Evolutionary conservation across 2,888 invertebrate species (phyloP), one percentile per base, ranked within the genome.

Genomic region (Conus canariensis): DNA sequence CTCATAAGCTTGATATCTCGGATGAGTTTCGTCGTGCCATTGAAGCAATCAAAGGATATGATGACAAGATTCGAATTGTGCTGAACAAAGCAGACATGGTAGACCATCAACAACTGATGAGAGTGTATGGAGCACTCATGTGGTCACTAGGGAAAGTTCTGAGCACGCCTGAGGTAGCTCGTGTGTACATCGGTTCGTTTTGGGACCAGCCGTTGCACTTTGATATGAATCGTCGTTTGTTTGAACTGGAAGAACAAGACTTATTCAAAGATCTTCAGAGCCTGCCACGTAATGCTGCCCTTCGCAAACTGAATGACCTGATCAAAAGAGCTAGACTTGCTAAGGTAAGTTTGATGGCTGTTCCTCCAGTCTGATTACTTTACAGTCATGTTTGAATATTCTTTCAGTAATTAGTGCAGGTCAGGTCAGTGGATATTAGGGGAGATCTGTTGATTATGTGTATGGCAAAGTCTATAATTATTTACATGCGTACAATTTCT

Each of bases 11-110:
- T 89, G 99, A 99, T 96, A 99, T 99, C 95, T 99, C 99, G 0
- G 99, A 99, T 97, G 99, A 99, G 97, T 99, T 99, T 96, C 97
- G 99, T 92, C 97, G 99, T 93, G 99, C 99, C 87, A 99, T 99
- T 94, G 99, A 99, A 96, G 99, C 99, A 0, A 97, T 99, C 77
- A 97, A 98, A 90, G 96, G 96, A 19, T 96, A 96, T 91, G 97
- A 97, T 95, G 96, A 95, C 90, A 96, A 95, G 91, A 99, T 99
- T 94, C 97, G 99, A 91, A 99, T 99, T 95, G 99, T 99, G 88
- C 97, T 99, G 3, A 99, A 99, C 97, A 99, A 99, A 95, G 99
- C 99, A n/a, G 99, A 99, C 96, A 99, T 99, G 98, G 98, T 99
- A 88, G 99, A 99, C 96, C 99, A 99, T 96, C 99, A 99, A 96